Evolutionary conservation across 2,888 invertebrate species (phyloP), one percentile per base, ranked within the genome.

Genomic region (Ophion slaviceki): DNA sequence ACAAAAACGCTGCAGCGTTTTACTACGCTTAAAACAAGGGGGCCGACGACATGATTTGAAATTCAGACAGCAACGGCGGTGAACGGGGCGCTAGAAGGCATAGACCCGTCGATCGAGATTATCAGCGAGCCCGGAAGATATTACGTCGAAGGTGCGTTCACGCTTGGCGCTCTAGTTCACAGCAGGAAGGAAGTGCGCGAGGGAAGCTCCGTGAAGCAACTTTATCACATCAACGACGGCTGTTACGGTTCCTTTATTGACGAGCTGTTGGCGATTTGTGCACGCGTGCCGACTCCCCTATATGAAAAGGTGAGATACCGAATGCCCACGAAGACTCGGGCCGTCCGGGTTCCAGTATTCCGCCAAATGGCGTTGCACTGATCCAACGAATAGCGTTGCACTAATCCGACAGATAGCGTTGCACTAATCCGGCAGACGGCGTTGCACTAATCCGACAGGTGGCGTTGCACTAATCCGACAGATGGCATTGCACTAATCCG

Each of bases 151-250:
- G 95, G 95, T 0, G 95, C 96, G 0, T 96, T 95, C 90, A 95
- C 95, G n/a, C 92, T 96, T 14, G 95, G 94, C 53, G 94, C 95
- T 61, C 95, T 94, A 86, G 93, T 96, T 77, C 95, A 96, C 88
- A 91, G 95, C 17, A 95, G 95, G 88, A 94, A 94, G 66, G 91
- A 93, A n/a, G 93, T 94, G 7, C 66, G 40, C 0, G 89, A 90
- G 4, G 85, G 78, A 1, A 89, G 89, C 2, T 84, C 90, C 88
- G 80, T 85, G 10, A 88, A 86, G 59, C 88, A 89, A 80, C 95
- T 95, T 95, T 96, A 96, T 92, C 96, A 96, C 88, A 92, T 96
- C 36, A 96, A 96, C 89, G 96, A 96, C 89, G 96, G 96, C 4
- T 95, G 96, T 53, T 96, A 96, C 89, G 96, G 95, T 47, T 95